Evolutionary conservation across 2,113 vertebrate species (phyloP).

Genomic region (Sterrhoptilus dennistouni): DNA sequence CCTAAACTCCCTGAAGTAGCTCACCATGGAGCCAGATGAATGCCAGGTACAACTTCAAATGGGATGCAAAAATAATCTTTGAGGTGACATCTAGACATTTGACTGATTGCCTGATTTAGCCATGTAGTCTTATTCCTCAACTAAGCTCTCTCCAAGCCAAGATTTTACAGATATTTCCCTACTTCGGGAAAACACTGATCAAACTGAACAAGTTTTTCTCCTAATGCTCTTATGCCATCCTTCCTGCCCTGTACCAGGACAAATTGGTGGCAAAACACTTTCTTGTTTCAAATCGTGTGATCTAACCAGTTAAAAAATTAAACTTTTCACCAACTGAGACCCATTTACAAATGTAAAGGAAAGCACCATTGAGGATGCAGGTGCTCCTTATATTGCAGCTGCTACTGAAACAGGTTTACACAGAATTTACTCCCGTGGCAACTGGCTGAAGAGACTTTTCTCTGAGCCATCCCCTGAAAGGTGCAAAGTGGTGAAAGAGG

Average conservation of each 20-base stretch:
- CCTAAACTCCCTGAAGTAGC: neutral
- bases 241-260: neutral
- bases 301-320: neutral
- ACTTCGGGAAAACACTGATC: neutral
- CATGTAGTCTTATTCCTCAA: rapidly evolving
- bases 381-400: neutral
- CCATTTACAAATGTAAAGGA: neutral
- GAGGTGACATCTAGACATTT: neutral
- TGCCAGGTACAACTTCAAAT: neutral
- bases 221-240: neutral
- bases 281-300: neutral
- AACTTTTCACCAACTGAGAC: neutral
- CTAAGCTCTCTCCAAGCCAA: neutral
- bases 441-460: neutral
- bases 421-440: neutral
- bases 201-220: neutral
- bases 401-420: neutral
- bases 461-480: neutral
- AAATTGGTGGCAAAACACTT: neutral
- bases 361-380: neutral
- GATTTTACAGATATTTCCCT: neutral
- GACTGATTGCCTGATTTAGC: neutral
- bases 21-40: neutral
- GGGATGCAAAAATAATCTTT: neutral
- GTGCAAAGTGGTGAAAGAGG: neutral